phyloP scores from a whole-genome alignment of 2,113 vertebrate genomes.

The Lota lota region DNA sequence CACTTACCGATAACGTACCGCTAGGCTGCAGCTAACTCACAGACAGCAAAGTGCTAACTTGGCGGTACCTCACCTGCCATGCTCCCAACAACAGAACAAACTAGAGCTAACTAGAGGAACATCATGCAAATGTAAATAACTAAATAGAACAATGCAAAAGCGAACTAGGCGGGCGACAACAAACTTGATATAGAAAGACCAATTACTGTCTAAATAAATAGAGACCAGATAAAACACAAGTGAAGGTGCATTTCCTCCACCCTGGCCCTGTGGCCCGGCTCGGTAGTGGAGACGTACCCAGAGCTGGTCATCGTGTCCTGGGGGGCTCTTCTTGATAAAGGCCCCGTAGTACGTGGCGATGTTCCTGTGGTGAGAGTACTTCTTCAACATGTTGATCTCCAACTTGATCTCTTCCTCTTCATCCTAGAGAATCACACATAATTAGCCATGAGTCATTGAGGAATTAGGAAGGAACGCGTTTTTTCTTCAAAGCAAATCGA shows the following conservation, averaged over 20 bases:
- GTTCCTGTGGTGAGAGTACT: conserved; percentile 91
- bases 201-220: too few relatives aligned
- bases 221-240: background rate
- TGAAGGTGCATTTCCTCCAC: background rate
- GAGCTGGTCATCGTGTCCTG: conserved; percentile 74
- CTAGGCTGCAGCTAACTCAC: too few relatives aligned
- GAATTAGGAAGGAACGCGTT: background rate
- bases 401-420: conserved; percentile 93
- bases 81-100: too few relatives aligned
- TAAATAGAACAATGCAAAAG: too few relatives aligned
- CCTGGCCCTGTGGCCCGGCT: background rate
- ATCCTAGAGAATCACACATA: conserved; percentile 69
- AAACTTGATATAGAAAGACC: too few relatives aligned
- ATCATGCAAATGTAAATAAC: too few relatives aligned
- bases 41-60: too few relatives aligned
- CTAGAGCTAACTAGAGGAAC: too few relatives aligned
- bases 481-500: too few relatives aligned
- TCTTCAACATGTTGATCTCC: conserved; percentile 94
- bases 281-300: conserved; percentile 52
- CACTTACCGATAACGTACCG: too few relatives aligned
- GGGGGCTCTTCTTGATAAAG: conserved; percentile 70
- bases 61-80: too few relatives aligned
- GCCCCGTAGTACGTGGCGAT: conserved; percentile 70
- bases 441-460: background rate
- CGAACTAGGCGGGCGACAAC: too few relatives aligned